Conservation (phyloP, 2,888 invertebrate species). For the Scaptomyza tumidula region DNA sequence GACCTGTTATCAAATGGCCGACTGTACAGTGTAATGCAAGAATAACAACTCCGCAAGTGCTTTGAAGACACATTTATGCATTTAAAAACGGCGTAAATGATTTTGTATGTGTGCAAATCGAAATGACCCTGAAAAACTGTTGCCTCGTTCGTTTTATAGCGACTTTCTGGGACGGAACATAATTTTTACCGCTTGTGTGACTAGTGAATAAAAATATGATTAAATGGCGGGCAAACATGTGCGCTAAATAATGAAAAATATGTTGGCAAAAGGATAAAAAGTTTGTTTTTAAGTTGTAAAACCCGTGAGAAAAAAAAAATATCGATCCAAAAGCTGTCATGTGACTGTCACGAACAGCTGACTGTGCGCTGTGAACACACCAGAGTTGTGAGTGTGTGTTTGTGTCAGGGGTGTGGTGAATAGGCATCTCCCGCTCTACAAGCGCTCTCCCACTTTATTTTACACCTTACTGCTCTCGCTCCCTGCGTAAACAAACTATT, state of each 20-base stretch:
- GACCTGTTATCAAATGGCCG: constrained; percentile 57
- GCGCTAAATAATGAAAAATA: constrained; percentile 46
- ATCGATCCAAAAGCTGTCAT: constrained; percentile 84
- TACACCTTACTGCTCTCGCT: constrained; percentile 4
- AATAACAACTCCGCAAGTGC: constrained; percentile 17
- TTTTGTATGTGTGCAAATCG: constrained; percentile 46
- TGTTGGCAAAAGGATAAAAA: constrained; percentile 42
- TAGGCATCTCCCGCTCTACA: constrained; percentile 21
- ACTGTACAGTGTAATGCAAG: constrained; percentile 5
- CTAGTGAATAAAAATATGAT: neutral
- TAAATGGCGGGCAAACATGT: constrained; percentile 5
- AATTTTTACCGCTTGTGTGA: neutral
- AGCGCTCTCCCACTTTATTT: constrained; percentile 1
- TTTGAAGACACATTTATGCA: constrained; percentile 11
- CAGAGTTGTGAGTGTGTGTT: constrained; percentile 50
- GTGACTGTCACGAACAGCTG: constrained; percentile 85
- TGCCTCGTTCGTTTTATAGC: constrained; percentile 29
- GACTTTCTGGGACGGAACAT: neutral
- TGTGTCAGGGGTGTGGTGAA: constrained; percentile 51
- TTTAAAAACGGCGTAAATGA: constrained; percentile 17
- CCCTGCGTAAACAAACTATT: constrained; percentile 69
- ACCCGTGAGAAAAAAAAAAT: constrained; percentile 83
- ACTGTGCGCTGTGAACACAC: constrained; percentile 68
- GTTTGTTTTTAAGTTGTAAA: constrained; percentile 65
- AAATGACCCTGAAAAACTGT: constrained; percentile 63